Conservation (phyloP, 1,140 invertebrate genomes). For the Chymomyza costata region DNA sequence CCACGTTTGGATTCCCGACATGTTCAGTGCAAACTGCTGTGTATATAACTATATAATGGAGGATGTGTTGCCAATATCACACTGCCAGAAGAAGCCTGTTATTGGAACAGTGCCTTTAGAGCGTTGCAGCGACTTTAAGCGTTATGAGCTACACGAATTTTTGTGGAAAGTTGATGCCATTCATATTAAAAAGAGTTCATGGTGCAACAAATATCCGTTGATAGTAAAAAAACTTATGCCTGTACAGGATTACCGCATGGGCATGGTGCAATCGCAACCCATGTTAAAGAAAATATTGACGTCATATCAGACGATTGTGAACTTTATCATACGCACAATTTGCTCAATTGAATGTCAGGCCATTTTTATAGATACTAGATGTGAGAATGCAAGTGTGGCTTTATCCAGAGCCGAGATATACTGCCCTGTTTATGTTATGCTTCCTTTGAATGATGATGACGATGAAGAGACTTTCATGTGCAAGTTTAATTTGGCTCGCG, state of each 20-base stretch:
- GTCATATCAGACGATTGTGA: constrained; percentile 58
- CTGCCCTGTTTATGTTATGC: constrained; percentile 60
- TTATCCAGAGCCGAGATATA: constrained; percentile 57
- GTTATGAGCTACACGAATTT: constrained; percentile 63
- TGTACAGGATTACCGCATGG: constrained; percentile 51
- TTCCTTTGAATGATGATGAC: constrained; percentile 43
- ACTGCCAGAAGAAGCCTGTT: constrained; percentile 54
- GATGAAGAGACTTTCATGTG: constrained; percentile 32
- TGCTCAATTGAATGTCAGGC: constrained; percentile 68
- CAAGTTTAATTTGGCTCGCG: constrained; percentile 44
- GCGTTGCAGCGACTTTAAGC: constrained; percentile 64
- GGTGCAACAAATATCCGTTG: constrained; percentile 68
- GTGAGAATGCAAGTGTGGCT: constrained; percentile 55
- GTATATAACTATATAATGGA: constrained; percentile 63
- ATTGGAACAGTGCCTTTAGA: constrained; percentile 65
- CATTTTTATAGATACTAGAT: constrained; percentile 52
- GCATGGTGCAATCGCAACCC: constrained; percentile 41
- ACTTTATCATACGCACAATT: constrained; percentile 69
- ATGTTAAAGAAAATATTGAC: constrained; percentile 51
- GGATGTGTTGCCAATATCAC: constrained; percentile 59
- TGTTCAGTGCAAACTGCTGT: constrained; percentile 49
- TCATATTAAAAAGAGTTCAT: constrained; percentile 68
- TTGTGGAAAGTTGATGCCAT: constrained; percentile 62
- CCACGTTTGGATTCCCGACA: constrained; percentile 68
- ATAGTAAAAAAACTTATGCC: constrained; percentile 71